Base-by-base conservation (phyloP, 2,113 vertebrate species). In the Forbesichthys papilliferus region DNA sequence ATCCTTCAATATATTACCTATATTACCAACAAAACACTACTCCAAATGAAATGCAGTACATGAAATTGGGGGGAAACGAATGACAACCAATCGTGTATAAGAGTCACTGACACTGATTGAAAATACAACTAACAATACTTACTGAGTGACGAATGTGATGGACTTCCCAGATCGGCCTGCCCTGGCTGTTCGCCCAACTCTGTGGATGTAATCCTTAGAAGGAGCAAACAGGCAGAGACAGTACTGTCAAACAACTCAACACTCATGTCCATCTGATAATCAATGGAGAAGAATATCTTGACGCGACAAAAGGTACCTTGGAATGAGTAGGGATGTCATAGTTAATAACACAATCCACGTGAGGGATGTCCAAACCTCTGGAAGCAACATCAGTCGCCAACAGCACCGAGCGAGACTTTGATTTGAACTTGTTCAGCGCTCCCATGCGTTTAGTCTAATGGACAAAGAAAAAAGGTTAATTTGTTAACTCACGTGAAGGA, bases 321-420 rank as follows among this genome's bases (percentile, higher is more conserved):
- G 98, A 99, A 81, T 99, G 98, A 0, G 96, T 98, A 58, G 98
- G 98, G 88, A 99, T 99, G 92, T 99, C 98, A 42, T 98, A 98
- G 90, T 99, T 99, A 73, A 99, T 95, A 73, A 99, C 96, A 0
- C 98, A 98, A 88, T 99, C 98, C 0, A 99, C 96, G 0, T 99
- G 98, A 18, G 98, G 98, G 51, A 99, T 99, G 83, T 99, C 98
- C 73, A 99, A 84, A 1, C 97, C 97, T 76, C 98, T 93, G 81
- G 97, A 99, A 2, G 98, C 97, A 78, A 99, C 98, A 27, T 99
- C 98, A 2, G 98, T 99, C 1, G 98, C 97, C 75, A 99, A 88
- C 67, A 99, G 93, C 77, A 99, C 94, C 0, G 96, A 98, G 2
- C 97, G 96, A 55, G 95, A 93, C 87, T 98, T 99, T 9, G 96